Evolutionary conservation across 2,113 vertebrate species (phyloP).

Genomic region (Sander vitreus): DNA sequence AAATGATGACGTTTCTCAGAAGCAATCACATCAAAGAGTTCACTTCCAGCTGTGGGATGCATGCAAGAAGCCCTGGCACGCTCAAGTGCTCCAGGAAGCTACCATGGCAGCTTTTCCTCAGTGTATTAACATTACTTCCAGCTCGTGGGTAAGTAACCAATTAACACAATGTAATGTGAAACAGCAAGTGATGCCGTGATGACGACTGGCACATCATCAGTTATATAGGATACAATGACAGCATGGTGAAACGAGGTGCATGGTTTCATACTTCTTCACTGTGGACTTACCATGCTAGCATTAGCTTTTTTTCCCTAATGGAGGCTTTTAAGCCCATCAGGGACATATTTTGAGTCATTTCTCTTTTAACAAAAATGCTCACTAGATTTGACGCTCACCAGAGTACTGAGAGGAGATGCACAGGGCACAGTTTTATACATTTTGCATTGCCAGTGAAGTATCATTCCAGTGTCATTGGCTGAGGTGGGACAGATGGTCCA

Average conservation of each 20-base stretch:
- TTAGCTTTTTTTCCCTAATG: constrained; percentile 17
- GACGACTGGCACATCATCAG: background rate
- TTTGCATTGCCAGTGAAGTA: constrained; percentile 52
- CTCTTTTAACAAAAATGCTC: constrained; percentile 52
- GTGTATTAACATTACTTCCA: constrained; percentile 80
- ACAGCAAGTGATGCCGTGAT: constrained; percentile 22
- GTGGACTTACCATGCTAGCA: background rate
- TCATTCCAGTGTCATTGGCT: constrained; percentile 63
- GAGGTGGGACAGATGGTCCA: constrained; percentile 72
- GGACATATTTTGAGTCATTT: constrained; percentile 37
- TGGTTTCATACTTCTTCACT: background rate
- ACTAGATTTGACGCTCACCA: constrained; percentile 31
- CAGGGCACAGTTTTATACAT: constrained; percentile 45
- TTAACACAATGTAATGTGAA: constrained; percentile 71
- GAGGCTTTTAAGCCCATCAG: constrained; percentile 32
- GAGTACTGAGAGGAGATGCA: background rate
- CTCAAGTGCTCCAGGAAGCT: constrained; percentile 72
- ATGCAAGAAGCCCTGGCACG: constrained; percentile 77
- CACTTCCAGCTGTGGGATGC: constrained; percentile 80
- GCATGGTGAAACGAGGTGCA: background rate
- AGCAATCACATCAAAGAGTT: constrained; percentile 87
- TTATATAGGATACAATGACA: background rate
- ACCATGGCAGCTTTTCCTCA: constrained; percentile 72
- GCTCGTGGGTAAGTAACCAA: constrained; percentile 68
- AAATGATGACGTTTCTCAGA: constrained; percentile 89